Conservation (phyloP, 2,113 vertebrate species). For the Takifugu bimaculatus region DNA sequence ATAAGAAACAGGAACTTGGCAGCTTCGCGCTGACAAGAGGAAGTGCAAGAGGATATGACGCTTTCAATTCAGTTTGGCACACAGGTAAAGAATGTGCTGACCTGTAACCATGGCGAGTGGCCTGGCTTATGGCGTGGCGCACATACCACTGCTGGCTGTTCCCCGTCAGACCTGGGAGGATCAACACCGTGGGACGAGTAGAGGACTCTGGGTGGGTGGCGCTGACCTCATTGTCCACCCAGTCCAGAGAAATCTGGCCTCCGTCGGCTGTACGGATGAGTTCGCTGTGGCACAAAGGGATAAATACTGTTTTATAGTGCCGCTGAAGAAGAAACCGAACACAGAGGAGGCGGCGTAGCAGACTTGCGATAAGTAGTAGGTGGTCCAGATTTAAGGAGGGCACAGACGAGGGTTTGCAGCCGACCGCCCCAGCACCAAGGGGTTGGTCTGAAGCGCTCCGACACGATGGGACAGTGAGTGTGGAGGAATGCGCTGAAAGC, state of each 20-base stretch:
- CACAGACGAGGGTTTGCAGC: constrained; percentile 70
- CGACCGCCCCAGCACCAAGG: constrained; percentile 79
- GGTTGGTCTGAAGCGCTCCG: constrained; percentile 72
- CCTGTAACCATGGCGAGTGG: constrained; percentile 76
- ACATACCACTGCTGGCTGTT: constrained; percentile 79
- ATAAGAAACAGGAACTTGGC: no score
- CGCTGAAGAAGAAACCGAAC: background rate
- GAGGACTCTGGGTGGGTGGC: constrained; percentile 51
- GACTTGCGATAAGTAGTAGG: constrained; percentile 77
- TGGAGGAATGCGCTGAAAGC: constrained; percentile 65
- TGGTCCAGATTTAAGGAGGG: constrained; percentile 68
- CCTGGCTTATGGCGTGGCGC: constrained; percentile 71
- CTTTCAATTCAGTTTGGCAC: background rate
- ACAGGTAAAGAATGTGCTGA: constrained; percentile 29
- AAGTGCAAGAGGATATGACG: background rate
- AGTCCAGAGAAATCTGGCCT: constrained; percentile 84
- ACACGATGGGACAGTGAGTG: constrained; percentile 69
- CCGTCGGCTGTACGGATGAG: constrained; percentile 76
- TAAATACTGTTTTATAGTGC: background rate
- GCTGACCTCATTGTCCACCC: constrained; percentile 66
- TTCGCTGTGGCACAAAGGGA: constrained; percentile 60
- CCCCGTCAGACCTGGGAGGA: constrained; percentile 82
- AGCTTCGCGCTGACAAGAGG: no score
- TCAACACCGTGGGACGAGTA: constrained; percentile 75
- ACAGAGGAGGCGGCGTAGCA: constrained; percentile 2